Evolutionary conservation across 2,888 invertebrate species (phyloP).

Genomic region (Noctua pronuba): DNA sequence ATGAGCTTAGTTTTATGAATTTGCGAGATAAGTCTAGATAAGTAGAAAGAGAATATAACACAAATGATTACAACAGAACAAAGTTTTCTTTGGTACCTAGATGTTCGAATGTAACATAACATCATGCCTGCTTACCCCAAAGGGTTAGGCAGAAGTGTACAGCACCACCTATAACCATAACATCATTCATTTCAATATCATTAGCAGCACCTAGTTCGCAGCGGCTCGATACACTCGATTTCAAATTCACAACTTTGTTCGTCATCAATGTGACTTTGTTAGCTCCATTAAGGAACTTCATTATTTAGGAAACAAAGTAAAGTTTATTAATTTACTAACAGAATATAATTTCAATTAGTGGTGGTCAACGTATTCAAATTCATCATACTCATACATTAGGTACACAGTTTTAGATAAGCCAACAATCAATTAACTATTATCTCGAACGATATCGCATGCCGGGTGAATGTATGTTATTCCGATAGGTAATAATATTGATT

Average conservation of each 20-base stretch:
- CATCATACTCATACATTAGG: conserved; percentile 4
- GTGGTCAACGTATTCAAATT: conserved; percentile 32
- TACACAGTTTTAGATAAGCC: conserved; percentile 40
- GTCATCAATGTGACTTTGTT: neutral
- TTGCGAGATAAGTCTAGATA: conserved; percentile 8
- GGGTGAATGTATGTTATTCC: conserved; percentile 10
- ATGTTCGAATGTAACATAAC: neutral
- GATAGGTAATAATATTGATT: conserved; percentile 37
- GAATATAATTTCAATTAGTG: conserved; percentile 20
- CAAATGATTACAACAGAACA: too few species aligned
- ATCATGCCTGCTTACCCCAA: neutral
- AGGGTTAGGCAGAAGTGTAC: neutral
- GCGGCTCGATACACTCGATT: neutral
- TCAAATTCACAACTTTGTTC: neutral
- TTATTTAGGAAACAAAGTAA: neutral
- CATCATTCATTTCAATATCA: neutral
- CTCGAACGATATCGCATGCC: conserved; percentile 44
- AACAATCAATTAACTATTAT: conserved; percentile 46
- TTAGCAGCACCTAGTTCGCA: neutral
- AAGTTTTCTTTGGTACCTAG: neutral
- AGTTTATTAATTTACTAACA: conserved; percentile 4
- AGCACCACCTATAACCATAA: neutral
- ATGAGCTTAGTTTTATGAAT: conserved; percentile 7
- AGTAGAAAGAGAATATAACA: neutral
- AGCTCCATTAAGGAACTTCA: neutral